A percentile compares a stretch with the other conserved stretches of the same genome.
Evolutionary conservation across 1,140 invertebrate species (phyloP).

Genomic region (Gerris buenoi): DNA sequence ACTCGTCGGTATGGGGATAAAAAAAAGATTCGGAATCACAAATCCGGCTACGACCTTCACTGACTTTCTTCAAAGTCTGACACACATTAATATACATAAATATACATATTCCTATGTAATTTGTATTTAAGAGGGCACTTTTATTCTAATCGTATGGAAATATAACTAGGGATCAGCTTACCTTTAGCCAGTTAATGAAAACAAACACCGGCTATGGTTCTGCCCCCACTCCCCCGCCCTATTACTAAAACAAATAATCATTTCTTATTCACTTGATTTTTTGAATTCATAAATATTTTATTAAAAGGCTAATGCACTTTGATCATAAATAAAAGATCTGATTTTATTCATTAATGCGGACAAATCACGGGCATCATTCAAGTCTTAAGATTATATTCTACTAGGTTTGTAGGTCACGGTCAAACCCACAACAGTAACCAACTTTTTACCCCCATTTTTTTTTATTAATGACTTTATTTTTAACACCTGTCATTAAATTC

Average conservation of each 20-base stretch:
- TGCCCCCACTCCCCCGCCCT: not conserved
- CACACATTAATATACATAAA: not conserved
- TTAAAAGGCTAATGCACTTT: not conserved
- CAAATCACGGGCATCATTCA: not conserved
- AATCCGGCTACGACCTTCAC: not conserved
- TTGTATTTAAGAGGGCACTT: not conserved
- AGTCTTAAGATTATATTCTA: too few relatives aligned
- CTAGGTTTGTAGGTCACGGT: too few relatives aligned
- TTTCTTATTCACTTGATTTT: not conserved
- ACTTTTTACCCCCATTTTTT: too few relatives aligned
- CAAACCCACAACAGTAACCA: too few relatives aligned
- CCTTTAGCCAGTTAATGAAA: not conserved
- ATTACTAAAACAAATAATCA: not conserved
- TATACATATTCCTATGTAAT: not conserved
- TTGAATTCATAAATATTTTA: not conserved
- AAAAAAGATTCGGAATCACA: not conserved
- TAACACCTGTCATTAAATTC: too few relatives aligned
- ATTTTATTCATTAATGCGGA: not conserved
- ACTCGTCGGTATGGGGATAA: not conserved
- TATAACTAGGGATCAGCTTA: not conserved
- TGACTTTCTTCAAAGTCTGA: not conserved
- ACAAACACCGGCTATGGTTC: not conserved
- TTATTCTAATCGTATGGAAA: not conserved
- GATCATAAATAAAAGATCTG: not conserved
- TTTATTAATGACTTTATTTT: too few relatives aligned